Evolutionary conservation across 2,888 invertebrate genomes (phyloP).

Genomic region (Calameuta pallipes): DNA sequence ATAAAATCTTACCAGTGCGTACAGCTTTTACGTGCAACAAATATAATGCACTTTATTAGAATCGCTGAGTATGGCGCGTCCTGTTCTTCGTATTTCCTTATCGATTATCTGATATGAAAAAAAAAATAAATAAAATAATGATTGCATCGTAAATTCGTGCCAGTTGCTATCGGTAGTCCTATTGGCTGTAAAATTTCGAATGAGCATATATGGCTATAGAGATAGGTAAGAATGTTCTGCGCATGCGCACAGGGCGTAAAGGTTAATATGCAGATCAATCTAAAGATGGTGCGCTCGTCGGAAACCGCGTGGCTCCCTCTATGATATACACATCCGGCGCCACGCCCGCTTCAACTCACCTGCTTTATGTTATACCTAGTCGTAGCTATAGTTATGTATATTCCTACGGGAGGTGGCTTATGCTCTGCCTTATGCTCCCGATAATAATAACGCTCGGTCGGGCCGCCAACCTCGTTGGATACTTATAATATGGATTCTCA

Average conservation of each 20-base stretch:
- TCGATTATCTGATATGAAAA: background rate
- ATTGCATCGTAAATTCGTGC: no score
- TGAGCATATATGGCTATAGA: no score
- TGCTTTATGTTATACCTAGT: constrained; percentile 35
- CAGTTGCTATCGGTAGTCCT: no score
- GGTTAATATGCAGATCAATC: constrained; percentile 41
- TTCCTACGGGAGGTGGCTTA: no score
- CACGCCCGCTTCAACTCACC: constrained; percentile 59
- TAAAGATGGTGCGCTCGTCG: constrained; percentile 47
- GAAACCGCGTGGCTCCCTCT: constrained; percentile 48
- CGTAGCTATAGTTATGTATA: no score
- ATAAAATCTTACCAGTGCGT: no score
- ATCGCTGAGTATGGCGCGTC: background rate
- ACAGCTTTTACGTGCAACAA: no score
- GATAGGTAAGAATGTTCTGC: background rate
- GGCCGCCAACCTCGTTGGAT: background rate
- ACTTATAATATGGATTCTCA: background rate
- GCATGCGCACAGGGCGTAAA: constrained; percentile 6
- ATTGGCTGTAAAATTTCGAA: no score
- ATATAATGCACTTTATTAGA: no score
- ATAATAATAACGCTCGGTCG: constrained; percentile 1
- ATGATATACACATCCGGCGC: constrained; percentile 56
- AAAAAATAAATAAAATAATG: background rate
- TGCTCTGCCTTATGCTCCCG: constrained; percentile 1
- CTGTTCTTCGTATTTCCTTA: background rate